Percentiles rank a stretch among this genome's conserved stretches.
Conservation (phyloP, 1,140 invertebrate genomes). For the Camponotus vicinus region DNA sequence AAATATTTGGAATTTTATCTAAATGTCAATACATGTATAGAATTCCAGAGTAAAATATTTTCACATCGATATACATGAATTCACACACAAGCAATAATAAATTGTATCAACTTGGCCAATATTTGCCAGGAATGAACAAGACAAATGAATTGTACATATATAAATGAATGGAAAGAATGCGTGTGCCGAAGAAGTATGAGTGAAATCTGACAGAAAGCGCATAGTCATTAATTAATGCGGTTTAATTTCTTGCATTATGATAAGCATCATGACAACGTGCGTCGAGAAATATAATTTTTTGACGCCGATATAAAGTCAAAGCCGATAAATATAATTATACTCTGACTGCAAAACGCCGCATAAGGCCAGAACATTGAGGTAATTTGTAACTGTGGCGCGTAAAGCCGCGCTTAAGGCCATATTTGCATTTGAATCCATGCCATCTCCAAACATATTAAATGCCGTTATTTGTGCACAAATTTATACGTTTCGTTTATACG, state of each 20-base stretch:
- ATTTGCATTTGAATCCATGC: slow-evolving; percentile 58
- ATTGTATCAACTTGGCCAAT: slow-evolving; percentile 24
- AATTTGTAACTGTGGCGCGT: slow-evolving; percentile 58
- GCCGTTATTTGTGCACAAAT: slow-evolving; percentile 52
- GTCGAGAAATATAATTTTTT: slow-evolving; percentile 23
- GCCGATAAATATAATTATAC: slow-evolving; percentile 43
- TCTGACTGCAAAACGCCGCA: not conserved
- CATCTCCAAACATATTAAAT: slow-evolving; percentile 52
- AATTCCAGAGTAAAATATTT: not conserved
- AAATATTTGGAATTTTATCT: not conserved
- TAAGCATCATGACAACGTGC: not conserved
- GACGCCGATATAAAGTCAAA: not conserved
- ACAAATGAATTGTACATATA: slow-evolving; percentile 42
- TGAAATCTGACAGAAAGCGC: not conserved
- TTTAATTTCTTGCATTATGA: slow-evolving; percentile 32
- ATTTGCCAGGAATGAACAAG: slow-evolving; percentile 29
- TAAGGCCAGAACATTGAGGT: slow-evolving; percentile 26
- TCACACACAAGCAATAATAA: slow-evolving; percentile 12
- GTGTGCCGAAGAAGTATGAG: not conserved
- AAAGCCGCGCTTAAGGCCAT: slow-evolving; percentile 56
- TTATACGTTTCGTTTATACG: slow-evolving; percentile 52
- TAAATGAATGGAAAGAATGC: not conserved
- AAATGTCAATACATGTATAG: not conserved
- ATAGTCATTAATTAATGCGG: slow-evolving; percentile 33
- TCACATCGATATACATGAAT: not conserved